These are phyloP conservation scores for Physeter macrocephalus DNA, from an alignment of 2,113 vertebrate genomes.

Conservation along the genomic window DNA sequence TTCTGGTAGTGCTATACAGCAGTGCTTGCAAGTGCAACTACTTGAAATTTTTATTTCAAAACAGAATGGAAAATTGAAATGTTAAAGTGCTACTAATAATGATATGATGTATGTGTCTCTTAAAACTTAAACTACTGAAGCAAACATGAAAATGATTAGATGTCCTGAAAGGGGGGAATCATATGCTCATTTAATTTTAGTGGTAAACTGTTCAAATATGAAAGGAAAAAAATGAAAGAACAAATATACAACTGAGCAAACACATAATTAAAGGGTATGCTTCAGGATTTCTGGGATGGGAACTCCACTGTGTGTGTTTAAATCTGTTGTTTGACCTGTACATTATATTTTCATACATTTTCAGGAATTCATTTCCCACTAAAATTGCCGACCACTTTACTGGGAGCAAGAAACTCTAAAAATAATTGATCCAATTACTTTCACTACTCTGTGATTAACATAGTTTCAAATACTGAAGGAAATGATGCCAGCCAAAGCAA, in stretches of 20 bases:
- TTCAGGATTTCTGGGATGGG: neutral
- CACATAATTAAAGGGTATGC: neutral
- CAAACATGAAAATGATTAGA: neutral
- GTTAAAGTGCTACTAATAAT: neutral
- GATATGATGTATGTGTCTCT: neutral
- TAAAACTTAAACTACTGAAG: neutral
- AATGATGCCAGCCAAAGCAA: neutral
- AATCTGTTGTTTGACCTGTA: neutral
- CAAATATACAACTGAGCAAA: neutral
- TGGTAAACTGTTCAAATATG: neutral
- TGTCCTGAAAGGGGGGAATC: neutral
- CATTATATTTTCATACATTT: neutral
- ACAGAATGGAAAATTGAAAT: neutral
- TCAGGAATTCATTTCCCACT: neutral
- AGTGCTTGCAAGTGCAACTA: neutral
- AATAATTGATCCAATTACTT: neutral
- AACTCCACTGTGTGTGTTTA: neutral
- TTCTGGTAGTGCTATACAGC: neutral
- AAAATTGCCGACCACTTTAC: neutral
- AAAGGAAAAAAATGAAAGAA: neutral
- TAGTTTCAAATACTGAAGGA: neutral
- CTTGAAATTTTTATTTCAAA: neutral
- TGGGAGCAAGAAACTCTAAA: neutral
- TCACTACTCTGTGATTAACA: neutral
- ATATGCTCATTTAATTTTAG: neutral